Conservation (phyloP, 2,888 invertebrate species). For the Trichopoda pennipes region DNA sequence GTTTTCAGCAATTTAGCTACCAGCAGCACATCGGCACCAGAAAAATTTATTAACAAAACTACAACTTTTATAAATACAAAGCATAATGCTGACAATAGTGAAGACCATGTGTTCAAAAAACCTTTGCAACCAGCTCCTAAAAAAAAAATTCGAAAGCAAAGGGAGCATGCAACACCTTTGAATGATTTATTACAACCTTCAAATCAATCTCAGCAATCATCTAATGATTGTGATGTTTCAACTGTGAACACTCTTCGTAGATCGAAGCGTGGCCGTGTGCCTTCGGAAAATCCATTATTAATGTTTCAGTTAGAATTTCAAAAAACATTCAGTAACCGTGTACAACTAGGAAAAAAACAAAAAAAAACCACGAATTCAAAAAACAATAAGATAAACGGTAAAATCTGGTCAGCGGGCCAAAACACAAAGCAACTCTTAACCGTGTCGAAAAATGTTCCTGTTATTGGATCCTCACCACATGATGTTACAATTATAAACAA, state of each 20-base stretch:
- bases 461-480: too few species aligned
- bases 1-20: too few species aligned
- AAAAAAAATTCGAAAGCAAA: neutral
- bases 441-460: neutral
- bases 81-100: neutral
- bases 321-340: slow-evolving; percentile 4
- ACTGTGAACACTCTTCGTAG: slow-evolving; percentile 70
- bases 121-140: slow-evolving; percentile 62
- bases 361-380: neutral
- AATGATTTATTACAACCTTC: neutral
- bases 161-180: neutral
- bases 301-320: slow-evolving; percentile 35
- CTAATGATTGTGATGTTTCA: neutral
- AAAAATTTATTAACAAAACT: too few species aligned
- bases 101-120: slow-evolving; percentile 69
- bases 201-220: neutral
- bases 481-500: neutral
- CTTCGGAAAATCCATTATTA: slow-evolving; percentile 56
- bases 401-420: neutral
- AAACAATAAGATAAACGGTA: neutral
- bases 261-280: slow-evolving; percentile 74
- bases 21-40: neutral
- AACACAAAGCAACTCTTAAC: neutral
- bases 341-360: slow-evolving; percentile 11
- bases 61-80: neutral